Evolutionary conservation across 2,888 invertebrate species (phyloP).

Genomic region (Chironomus tentans): DNA sequence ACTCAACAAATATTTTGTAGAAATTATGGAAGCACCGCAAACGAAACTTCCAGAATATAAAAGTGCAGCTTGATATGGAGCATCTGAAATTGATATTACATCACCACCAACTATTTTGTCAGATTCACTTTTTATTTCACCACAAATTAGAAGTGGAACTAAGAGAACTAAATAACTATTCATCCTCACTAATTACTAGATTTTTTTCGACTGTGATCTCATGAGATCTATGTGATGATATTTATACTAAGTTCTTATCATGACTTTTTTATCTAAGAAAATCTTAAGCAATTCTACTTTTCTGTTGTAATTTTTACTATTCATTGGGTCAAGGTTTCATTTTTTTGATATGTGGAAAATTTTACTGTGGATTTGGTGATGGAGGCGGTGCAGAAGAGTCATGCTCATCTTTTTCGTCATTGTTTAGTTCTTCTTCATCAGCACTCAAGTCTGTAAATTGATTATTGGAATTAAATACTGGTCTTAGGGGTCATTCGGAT

Average conservation of each 20-base stretch:
- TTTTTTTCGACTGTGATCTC: no score
- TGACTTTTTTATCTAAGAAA: no score
- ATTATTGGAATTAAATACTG: background rate
- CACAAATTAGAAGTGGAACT: background rate
- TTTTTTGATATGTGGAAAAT: background rate
- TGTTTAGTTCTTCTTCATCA: background rate
- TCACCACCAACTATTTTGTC: conserved; percentile 42
- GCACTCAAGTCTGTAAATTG: background rate
- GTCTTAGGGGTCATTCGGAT: no score
- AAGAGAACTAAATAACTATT: no score
- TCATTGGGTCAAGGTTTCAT: background rate
- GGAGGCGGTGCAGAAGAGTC: conserved; percentile 1
- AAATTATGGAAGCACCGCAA: conserved; percentile 44
- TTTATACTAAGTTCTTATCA: no score
- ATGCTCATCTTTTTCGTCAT: background rate
- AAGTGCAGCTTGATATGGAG: conserved; percentile 44
- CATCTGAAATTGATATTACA: conserved; percentile 37
- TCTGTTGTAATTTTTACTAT: no score
- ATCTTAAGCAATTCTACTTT: no score
- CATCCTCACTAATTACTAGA: no score
- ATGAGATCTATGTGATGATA: no score
- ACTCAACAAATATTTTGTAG: conserved; percentile 38
- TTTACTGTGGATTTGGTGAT: background rate
- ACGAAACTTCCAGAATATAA: conserved; percentile 37
- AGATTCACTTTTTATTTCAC: conserved; percentile 15